These are phyloP conservation scores for Andrena trimmerana DNA, from an alignment of 2,888 invertebrate genomes.

Conservation along the genomic window DNA sequence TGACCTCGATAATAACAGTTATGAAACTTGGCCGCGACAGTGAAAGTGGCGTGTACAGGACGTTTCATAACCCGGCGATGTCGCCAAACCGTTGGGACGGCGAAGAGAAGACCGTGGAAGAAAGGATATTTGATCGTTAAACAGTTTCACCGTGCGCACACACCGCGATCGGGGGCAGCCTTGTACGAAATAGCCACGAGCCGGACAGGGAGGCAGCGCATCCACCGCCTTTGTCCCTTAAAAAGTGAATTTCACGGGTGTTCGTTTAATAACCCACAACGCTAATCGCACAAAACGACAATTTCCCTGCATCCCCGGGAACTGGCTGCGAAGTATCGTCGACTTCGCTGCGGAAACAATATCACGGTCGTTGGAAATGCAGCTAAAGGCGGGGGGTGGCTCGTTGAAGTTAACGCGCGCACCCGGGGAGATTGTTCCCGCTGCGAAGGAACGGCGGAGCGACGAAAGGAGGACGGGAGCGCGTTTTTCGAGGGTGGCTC, in stretches of 20 bases:
- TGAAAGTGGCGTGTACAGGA: slow-evolving; percentile 83
- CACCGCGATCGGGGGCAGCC: not conserved
- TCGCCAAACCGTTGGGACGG: slow-evolving; percentile 52
- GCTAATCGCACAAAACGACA: slow-evolving; percentile 33
- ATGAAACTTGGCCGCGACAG: slow-evolving; percentile 85
- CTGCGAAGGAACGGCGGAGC: not conserved
- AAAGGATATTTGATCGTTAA: slow-evolving; percentile 52
- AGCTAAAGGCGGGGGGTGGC: too few species aligned
- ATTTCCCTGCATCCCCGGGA: not conserved
- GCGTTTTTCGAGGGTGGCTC: slow-evolving; percentile 50
- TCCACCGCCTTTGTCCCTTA: not conserved
- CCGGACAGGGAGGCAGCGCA: not conserved
- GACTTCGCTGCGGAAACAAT: too few species aligned
- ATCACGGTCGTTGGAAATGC: too few species aligned
- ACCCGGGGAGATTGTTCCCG: too few species aligned
- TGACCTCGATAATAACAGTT: slow-evolving; percentile 85
- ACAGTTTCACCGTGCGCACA: slow-evolving; percentile 44
- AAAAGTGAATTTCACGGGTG: slow-evolving; percentile 19
- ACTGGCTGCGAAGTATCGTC: too few species aligned
- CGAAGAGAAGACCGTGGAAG: slow-evolving; percentile 2
- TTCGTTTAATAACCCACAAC: slow-evolving; percentile 3
- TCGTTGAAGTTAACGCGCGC: too few species aligned
- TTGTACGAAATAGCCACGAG: slow-evolving; percentile 7
- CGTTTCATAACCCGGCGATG: slow-evolving; percentile 79
- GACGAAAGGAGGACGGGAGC: slow-evolving; percentile 23